Evolutionary conservation across 2,888 invertebrate species (phyloP).

Genomic region (Orthosia gothica): DNA sequence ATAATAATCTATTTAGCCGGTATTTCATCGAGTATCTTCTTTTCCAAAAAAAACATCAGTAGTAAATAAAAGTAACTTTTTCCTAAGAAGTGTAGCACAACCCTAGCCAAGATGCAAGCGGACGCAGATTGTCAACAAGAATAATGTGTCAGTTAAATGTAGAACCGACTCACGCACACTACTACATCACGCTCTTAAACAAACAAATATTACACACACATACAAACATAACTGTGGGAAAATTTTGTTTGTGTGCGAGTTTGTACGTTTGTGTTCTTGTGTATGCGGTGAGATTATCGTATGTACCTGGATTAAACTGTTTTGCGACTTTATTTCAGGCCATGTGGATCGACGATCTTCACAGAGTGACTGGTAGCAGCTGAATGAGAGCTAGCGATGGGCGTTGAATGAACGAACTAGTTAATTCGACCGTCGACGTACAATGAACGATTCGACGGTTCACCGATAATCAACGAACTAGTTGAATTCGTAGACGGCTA

Average conservation of each 20-base stretch:
- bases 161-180: constrained; percentile 43
- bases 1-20: too few species aligned
- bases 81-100: constrained; percentile 2
- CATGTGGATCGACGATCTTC: too few species aligned
- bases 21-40: too few species aligned
- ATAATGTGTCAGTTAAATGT: constrained; percentile 64
- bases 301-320: background rate
- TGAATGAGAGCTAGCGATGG: too few species aligned
- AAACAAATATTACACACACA: constrained; percentile 14
- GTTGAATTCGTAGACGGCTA: too few species aligned
- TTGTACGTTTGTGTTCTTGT: background rate
- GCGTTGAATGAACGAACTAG: too few species aligned
- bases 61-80: background rate
- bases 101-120: constrained; percentile 66
- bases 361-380: too few species aligned
- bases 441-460: too few species aligned
- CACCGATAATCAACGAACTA: too few species aligned
- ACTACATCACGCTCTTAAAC: background rate
- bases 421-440: too few species aligned
- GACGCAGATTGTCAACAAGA: constrained; percentile 67
- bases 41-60: too few species aligned
- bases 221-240: constrained; percentile 37
- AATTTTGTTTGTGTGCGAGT: constrained; percentile 16
- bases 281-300: background rate
- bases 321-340: background rate